Evolutionary conservation across 2,888 invertebrate genomes (phyloP).

Genomic region (Microctonus brassicae): DNA sequence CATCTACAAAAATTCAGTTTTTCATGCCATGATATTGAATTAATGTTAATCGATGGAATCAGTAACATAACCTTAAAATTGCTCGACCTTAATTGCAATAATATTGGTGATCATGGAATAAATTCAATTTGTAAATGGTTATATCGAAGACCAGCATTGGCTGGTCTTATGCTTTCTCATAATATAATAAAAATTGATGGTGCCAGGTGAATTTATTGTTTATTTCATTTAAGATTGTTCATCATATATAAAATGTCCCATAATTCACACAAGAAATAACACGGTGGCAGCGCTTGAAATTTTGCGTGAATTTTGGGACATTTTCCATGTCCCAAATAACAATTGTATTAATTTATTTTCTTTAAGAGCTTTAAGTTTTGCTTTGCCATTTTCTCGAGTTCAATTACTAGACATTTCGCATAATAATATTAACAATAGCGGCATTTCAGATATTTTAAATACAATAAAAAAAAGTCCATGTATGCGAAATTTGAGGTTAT

Average conservation of each 20-base stretch:
- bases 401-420: slow-evolving; percentile 73
- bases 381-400: slow-evolving; percentile 74
- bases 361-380: slow-evolving; percentile 71
- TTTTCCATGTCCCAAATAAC: no score
- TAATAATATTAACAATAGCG: slow-evolving; percentile 73
- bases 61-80: slow-evolving; percentile 72
- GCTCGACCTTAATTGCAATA: slow-evolving; percentile 75
- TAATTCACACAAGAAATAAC: no score
- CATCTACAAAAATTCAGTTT: slow-evolving; percentile 75
- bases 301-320: no score
- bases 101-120: slow-evolving; percentile 74
- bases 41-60: slow-evolving; percentile 71
- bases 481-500: slow-evolving; percentile 66
- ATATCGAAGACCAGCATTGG: slow-evolving; percentile 70
- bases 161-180: slow-evolving; percentile 72
- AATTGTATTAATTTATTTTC: slow-evolving; percentile 10
- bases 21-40: slow-evolving; percentile 75
- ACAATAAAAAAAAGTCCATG: slow-evolving; percentile 73
- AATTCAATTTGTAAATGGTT: slow-evolving; percentile 73
- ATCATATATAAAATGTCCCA: no score
- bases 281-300: no score
- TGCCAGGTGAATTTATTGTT: slow-evolving; percentile 67
- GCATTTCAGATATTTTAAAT: slow-evolving; percentile 72
- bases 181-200: slow-evolving; percentile 74
- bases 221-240: no score